A percentile compares a stretch with the other conserved stretches of the same genome.
Conservation (phyloP, 2,113 vertebrate genomes). For the Brachyhypopomus gauderio region DNA sequence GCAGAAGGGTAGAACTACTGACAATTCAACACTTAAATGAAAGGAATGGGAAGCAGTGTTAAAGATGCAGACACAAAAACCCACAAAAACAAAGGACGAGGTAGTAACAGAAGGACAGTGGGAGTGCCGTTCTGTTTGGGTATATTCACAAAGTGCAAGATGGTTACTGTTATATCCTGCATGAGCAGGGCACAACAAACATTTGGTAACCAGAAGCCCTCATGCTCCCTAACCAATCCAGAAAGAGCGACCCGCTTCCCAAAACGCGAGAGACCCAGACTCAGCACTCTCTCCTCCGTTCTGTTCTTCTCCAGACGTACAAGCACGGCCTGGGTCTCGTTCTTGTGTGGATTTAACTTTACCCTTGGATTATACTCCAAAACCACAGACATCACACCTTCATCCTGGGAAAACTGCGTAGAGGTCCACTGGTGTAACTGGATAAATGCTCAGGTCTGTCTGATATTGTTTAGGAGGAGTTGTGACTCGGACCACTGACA, state of each 20-base stretch:
- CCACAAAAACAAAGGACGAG: neutral
- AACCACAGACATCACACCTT: neutral
- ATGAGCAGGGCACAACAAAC: conserved; percentile 64
- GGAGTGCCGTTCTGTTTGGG: neutral
- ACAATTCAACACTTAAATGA: no score
- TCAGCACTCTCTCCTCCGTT: neutral
- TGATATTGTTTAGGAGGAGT: no score
- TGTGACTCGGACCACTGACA: no score
- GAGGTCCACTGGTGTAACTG: neutral
- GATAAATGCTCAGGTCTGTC: no score
- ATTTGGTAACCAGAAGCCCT: conserved; percentile 65
- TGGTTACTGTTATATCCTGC: conserved; percentile 1
- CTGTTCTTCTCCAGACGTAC: neutral
- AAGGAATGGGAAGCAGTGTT: neutral
- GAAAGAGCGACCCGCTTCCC: conserved; percentile 52
- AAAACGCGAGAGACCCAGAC: conserved; percentile 55
- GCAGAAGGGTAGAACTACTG: no score
- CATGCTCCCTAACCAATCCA: conserved; percentile 66
- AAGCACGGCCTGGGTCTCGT: no score
- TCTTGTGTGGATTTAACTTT: neutral
- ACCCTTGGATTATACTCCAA: neutral
- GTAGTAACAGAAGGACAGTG: neutral
- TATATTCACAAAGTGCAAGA: neutral
- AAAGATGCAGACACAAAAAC: neutral
- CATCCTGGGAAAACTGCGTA: neutral